Base-by-base conservation (phyloP, 1,140 invertebrate genomes). In the Pseudomyrmex cubaensis region DNA sequence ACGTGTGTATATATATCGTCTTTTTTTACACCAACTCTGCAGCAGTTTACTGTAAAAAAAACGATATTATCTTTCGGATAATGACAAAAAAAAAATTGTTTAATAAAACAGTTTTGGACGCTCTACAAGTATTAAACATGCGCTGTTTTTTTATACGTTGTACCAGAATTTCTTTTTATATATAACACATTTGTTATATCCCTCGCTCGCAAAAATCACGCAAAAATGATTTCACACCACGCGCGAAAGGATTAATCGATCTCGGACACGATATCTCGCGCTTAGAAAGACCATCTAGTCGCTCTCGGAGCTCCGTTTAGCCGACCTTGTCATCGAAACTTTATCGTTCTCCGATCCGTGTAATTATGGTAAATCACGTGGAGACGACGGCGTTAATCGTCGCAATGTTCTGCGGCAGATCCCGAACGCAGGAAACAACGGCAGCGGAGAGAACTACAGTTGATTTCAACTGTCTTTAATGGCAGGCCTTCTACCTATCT, bases 291-390 rank as follows among this genome's bases (percentile, higher is more conserved):
- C 9, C 13, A 44, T 46, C 17, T 22, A 57, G 35, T 15, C 20
- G 35, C n/a, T 57, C 13, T 2, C 44, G 3, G 35, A 46, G 44
- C 22, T 12, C 35, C 46, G 46, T 7, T 64, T 64, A 13, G 52
- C 66, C 48, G 20, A 57, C 63, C 50, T 67, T 67, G 62, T 67
- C 75, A 56, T 77, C 62, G 50, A n/a, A 56, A 48, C 52, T 57
- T 78, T 78, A 67, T 78, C 63, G 63, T 78, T 78, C 35, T 54
- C 50, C 62, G 22, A 67, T 56, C 52, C 13, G 35, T 20, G 48
- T 56, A 77, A 77, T 77, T 78, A 78, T 64, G 66, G 75, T 78
- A 69, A 78, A 78, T 78, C 63, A 67, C 75, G 17, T 44, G 35
- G 59, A 20, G 59, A 76, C 15, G 48, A 22, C 15, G 52, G 63